Evolutionary conservation across 2,888 invertebrate species (phyloP).

Genomic region (Leucophenga montana): DNA sequence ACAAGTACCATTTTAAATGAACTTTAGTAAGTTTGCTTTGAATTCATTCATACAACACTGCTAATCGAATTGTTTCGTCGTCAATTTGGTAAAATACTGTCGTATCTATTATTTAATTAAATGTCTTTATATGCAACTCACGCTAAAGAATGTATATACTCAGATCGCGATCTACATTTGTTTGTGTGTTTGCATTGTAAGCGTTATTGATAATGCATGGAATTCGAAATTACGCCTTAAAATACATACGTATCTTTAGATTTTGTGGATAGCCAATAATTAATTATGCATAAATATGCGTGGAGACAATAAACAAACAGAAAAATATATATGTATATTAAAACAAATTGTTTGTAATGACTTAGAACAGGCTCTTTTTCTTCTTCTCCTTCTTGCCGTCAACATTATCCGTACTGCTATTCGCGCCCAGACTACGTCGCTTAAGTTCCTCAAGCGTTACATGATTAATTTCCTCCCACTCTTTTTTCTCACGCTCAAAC

Average conservation of each 20-base stretch:
- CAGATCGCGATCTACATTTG: slow-evolving; percentile 13
- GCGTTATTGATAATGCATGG: no score
- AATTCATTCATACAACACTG: no score
- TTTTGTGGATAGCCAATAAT: no score
- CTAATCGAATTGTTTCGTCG: neutral
- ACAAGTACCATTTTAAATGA: slow-evolving; percentile 10
- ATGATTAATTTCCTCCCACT: slow-evolving; percentile 93
- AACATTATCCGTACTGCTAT: slow-evolving; percentile 77
- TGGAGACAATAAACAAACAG: no score
- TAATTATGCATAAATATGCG: neutral
- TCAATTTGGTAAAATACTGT: slow-evolving; percentile 57
- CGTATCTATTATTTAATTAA: no score
- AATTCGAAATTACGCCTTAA: no score
- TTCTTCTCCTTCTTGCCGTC: slow-evolving; percentile 70
- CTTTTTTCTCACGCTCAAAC: slow-evolving; percentile 87
- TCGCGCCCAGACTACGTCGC: slow-evolving; percentile 89
- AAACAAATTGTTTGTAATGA: slow-evolving; percentile 36
- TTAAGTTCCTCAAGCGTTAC: slow-evolving; percentile 91
- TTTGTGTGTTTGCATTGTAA: slow-evolving; percentile 1
- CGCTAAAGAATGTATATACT: slow-evolving; percentile 16
- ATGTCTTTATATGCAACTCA: slow-evolving; percentile 1
- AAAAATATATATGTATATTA: no score
- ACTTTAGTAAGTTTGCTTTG: no score
- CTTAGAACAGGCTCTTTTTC: slow-evolving; percentile 70
- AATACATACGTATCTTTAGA: no score